Percentiles rank a stretch among this genome's conserved stretches.
Evolutionary conservation across 2,797 vertebrate genomes (phyloP).

Genomic region (Leucoraja ocellata): DNA sequence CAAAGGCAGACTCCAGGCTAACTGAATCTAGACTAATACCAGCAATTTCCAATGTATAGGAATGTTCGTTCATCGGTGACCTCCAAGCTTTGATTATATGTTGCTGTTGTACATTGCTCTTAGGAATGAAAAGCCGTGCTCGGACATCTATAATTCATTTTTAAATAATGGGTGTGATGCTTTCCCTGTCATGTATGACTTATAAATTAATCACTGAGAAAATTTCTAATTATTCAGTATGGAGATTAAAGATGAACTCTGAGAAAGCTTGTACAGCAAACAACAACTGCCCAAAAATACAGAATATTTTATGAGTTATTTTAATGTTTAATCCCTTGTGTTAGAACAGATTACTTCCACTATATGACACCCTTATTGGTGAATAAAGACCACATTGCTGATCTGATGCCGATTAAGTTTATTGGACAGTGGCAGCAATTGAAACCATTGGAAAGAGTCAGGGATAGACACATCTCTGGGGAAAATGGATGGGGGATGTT

Average conservation of each 20-base stretch:
- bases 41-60: slow-evolving; percentile 29
- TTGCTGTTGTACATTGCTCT: neutral
- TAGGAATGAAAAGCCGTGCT: neutral
- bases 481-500: no score
- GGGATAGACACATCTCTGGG: neutral
- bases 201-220: slow-evolving; percentile 16
- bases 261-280: neutral
- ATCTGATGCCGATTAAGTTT: neutral
- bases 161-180: neutral
- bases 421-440: neutral
- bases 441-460: neutral
- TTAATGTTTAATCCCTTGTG: slow-evolving; percentile 6
- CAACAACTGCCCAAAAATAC: neutral
- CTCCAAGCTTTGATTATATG: slow-evolving; percentile 29
- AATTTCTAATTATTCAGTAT: slow-evolving; percentile 14
- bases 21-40: neutral
- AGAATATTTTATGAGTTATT: neutral
- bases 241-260: slow-evolving; percentile 27
- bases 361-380: slow-evolving; percentile 3
- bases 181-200: neutral
- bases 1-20: slow-evolving; percentile 12
- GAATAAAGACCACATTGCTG: neutral
- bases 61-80: neutral
- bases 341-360: neutral
- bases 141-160: neutral